These are phyloP conservation scores for Mamestra brassicae DNA, from an alignment of 2,888 invertebrate genomes.

Conservation along the genomic window DNA sequence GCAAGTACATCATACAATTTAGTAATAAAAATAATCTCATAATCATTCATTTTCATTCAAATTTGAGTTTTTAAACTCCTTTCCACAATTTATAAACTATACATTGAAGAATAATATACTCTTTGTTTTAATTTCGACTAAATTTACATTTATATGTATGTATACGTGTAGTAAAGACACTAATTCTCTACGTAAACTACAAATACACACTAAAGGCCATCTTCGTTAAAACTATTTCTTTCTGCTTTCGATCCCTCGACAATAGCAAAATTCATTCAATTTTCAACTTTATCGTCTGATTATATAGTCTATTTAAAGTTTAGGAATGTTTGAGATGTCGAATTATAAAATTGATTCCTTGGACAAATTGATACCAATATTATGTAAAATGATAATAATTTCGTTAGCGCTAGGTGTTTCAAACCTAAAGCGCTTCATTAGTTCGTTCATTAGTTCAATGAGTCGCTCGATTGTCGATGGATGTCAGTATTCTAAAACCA, in stretches of 20 bases:
- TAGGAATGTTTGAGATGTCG: constrained; percentile 62
- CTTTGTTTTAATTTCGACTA: constrained; percentile 63
- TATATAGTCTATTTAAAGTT: constrained; percentile 40
- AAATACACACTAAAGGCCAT: constrained; percentile 67
- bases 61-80: constrained; percentile 57
- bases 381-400: constrained; percentile 18
- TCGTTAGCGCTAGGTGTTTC: constrained; percentile 41
- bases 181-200: constrained; percentile 62
- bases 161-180: constrained; percentile 60
- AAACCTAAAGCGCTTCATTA: constrained; percentile 34
- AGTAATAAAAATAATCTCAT: constrained; percentile 62
- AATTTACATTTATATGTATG: constrained; percentile 52
- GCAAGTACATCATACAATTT: constrained; percentile 29
- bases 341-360: constrained; percentile 50
- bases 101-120: constrained; percentile 69
- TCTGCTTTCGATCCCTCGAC: constrained; percentile 41
- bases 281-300: constrained; percentile 48
- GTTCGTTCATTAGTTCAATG: constrained; percentile 49
- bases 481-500: constrained; percentile 56
- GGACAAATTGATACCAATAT: constrained; percentile 35
- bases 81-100: constrained; percentile 58
- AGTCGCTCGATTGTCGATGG: constrained; percentile 52
- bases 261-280: constrained; percentile 38
- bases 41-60: constrained; percentile 32
- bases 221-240: constrained; percentile 50